Percentiles rank a stretch among this genome's conserved stretches.
Evolutionary conservation across 2,888 invertebrate genomes (phyloP).

Genomic region (Idaea aversata): DNA sequence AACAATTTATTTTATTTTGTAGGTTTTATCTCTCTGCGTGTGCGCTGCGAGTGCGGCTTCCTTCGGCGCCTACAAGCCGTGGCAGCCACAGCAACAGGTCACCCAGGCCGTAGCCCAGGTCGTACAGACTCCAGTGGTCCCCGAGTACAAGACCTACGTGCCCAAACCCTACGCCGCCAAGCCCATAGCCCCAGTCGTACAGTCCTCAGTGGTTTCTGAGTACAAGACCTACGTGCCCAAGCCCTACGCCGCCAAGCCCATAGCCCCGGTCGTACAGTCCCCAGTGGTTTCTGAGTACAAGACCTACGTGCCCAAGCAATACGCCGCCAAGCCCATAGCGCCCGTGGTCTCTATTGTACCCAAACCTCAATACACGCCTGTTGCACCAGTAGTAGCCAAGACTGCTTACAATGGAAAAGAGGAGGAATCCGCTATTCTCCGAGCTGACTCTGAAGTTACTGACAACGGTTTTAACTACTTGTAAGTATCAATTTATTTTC

Average conservation of each 20-base stretch:
- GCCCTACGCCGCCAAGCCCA: conserved; percentile 10
- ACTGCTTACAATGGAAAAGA: conserved; percentile 27
- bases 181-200: conserved; percentile 7
- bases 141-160: conserved; percentile 4
- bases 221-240: conserved; percentile 3
- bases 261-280: conserved; percentile 4
- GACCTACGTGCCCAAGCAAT: not conserved
- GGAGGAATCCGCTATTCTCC: conserved; percentile 33
- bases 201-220: conserved; percentile 9
- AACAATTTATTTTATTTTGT: conserved; percentile 5
- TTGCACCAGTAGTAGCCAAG: conserved; percentile 6
- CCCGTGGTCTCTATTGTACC: not conserved
- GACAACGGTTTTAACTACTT: conserved; percentile 38
- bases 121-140: conserved; percentile 10
- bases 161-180: conserved; percentile 7
- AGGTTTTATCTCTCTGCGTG: conserved; percentile 48
- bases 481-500: conserved; percentile 32
- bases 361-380: not conserved
- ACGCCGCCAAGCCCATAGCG: conserved; percentile 10
- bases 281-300: conserved; percentile 10
- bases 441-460: conserved; percentile 35
- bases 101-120: conserved; percentile 13
- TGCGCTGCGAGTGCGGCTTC: conserved; percentile 44
- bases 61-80: conserved; percentile 14
- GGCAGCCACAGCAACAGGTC: conserved; percentile 11